Percentiles rank a stretch among this genome's conserved stretches.
Evolutionary conservation across 2,113 vertebrate genomes (phyloP).

Genomic region (Lonchura striata): DNA sequence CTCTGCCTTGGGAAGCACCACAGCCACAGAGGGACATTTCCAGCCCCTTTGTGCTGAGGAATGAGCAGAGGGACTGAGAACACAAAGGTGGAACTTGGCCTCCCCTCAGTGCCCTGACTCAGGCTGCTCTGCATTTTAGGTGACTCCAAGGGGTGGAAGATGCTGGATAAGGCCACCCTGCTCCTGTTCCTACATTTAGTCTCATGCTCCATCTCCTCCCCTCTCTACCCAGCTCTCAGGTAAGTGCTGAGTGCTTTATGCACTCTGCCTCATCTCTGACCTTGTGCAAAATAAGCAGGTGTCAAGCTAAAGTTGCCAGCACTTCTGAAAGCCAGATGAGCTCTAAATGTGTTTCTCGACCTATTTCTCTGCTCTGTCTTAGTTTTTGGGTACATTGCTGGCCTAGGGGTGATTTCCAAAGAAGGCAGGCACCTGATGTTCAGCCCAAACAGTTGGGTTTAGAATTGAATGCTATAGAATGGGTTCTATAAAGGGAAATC

Average conservation of each 20-base stretch:
- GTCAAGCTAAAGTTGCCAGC: background rate
- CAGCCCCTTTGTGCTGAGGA: background rate
- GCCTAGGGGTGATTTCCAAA: background rate
- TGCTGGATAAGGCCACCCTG: slow-evolving; percentile 81
- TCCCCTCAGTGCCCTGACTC: background rate
- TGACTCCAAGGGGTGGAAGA: slow-evolving; percentile 48
- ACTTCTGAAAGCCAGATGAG: background rate
- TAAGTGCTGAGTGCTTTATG: slow-evolving; percentile 55
- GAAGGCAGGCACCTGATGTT: background rate
- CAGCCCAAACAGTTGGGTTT: background rate
- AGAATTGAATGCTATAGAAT: background rate
- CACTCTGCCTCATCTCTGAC: background rate
- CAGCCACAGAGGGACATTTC: background rate
- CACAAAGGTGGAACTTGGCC: background rate
- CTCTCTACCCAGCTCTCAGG: slow-evolving; percentile 82
- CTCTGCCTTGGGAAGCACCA: background rate
- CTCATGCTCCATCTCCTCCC: slow-evolving; percentile 74
- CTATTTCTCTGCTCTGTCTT: background rate
- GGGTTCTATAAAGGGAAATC: background rate
- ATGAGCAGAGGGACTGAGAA: background rate
- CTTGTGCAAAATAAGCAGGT: background rate
- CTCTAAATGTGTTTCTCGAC: background rate
- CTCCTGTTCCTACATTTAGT: slow-evolving; percentile 83
- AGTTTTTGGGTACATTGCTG: background rate
- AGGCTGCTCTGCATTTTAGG: slow-evolving; percentile 25